Percentiles rank a stretch among this genome's conserved stretches.
phyloP scores from a whole-genome alignment of 2,797 vertebrate species.

The Heterohyrax brucei region DNA sequence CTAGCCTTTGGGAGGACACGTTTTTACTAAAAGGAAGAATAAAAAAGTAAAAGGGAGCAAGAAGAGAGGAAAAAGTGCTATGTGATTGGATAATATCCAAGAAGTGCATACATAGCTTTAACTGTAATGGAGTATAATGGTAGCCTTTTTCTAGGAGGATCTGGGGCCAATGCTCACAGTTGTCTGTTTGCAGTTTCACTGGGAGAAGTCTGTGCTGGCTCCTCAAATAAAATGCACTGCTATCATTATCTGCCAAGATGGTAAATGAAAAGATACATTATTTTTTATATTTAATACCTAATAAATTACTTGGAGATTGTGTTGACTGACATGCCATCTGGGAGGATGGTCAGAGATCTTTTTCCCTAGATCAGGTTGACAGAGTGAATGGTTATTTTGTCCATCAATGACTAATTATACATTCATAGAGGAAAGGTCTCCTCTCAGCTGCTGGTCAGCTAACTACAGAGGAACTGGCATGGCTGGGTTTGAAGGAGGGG shows the following conservation, averaged over 20 bases:
- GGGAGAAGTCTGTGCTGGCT: conserved; percentile 88
- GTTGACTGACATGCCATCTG: conserved; percentile 89
- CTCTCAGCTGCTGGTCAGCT: conserved; percentile 81
- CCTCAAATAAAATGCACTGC: conserved; percentile 88
- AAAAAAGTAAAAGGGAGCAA: conserved; percentile 76
- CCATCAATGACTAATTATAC: conserved; percentile 90
- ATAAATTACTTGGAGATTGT: conserved; percentile 89
- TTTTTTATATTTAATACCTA: conserved; percentile 91
- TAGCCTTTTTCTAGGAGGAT: conserved; percentile 87
- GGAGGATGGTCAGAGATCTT: conserved; percentile 80
- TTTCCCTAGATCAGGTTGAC: conserved; percentile 83
- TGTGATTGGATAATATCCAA: conserved; percentile 90
- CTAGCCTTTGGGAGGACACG: conserved; percentile 86
- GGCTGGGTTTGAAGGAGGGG: conserved; percentile 58
- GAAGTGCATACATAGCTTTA: conserved; percentile 88
- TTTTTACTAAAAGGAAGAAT: conserved; percentile 72
- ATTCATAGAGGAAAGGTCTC: conserved; percentile 86
- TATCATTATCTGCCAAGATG: conserved; percentile 89
- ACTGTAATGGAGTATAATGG: conserved; percentile 90
- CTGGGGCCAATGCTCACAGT: conserved; percentile 88
- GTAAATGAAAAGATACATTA: conserved; percentile 91
- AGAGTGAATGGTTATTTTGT: conserved; percentile 82
- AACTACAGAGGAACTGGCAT: conserved; percentile 76
- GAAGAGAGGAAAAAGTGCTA: conserved; percentile 79
- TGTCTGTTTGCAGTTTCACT: conserved; percentile 91